phyloP scores from a whole-genome alignment of 2,797 vertebrate genomes.

The Prunella strophiata region DNA sequence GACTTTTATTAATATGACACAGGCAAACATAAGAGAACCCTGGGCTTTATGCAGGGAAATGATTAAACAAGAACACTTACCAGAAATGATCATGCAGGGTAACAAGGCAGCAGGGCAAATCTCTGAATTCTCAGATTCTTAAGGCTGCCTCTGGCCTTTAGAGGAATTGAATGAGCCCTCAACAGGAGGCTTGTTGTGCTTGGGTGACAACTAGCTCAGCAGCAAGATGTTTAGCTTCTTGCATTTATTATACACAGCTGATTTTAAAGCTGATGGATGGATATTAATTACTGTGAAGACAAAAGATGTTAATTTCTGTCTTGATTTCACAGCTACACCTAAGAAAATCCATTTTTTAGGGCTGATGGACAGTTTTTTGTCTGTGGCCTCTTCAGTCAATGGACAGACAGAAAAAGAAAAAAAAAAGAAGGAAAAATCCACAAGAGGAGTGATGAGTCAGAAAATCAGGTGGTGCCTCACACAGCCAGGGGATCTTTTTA shows the following conservation, averaged over 20 bases:
- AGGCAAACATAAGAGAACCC: conserved; percentile 37
- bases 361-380: not conserved
- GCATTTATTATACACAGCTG: conserved; percentile 19
- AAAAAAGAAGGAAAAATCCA: not conserved
- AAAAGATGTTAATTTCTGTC: not conserved
- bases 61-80: conserved; percentile 22
- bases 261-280: conserved; percentile 23
- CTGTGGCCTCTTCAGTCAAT: not conserved
- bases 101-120: conserved; percentile 18
- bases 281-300: conserved; percentile 13
- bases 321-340: not conserved
- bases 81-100: conserved; percentile 25
- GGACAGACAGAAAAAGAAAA: not conserved
- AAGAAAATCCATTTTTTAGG: not conserved
- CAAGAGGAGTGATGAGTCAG: not conserved
- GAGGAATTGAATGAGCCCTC: not conserved
- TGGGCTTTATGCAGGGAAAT: not conserved
- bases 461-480: rapidly evolving
- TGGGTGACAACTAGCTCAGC: conserved; percentile 3
- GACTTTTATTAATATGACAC: conserved; percentile 64
- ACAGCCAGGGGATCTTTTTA: not conserved
- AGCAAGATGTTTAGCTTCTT: conserved; percentile 29
- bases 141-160: not conserved
- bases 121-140: not conserved
- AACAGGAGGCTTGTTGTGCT: conserved; percentile 50